Conservation (phyloP, 2,888 invertebrate genomes). For the Pheosia tremula region DNA sequence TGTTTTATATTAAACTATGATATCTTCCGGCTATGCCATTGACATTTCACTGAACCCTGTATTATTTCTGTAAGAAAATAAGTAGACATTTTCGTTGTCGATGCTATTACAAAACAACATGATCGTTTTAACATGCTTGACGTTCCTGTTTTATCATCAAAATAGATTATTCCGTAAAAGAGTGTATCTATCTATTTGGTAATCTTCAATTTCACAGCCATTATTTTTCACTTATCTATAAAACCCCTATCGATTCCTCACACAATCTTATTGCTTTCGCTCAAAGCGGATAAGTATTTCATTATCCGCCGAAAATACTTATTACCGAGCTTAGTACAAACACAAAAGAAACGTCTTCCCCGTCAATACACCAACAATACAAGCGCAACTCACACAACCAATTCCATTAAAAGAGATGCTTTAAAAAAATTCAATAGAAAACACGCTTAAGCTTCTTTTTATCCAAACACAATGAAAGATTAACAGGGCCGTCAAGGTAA, state of each 20-base stretch:
- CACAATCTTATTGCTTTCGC: conserved; percentile 21
- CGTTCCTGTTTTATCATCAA: not conserved
- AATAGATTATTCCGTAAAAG: not conserved
- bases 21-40: no score
- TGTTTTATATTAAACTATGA: no score
- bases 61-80: no score
- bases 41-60: no score
- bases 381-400: conserved; percentile 47
- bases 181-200: not conserved
- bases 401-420: conserved; percentile 41
- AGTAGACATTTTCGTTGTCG: no score
- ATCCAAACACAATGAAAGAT: conserved; percentile 72
- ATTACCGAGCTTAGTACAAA: conserved; percentile 17
- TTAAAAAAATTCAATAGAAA: conserved; percentile 59
- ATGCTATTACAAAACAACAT: not conserved
- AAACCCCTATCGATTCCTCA: conserved; percentile 12
- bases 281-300: conserved; percentile 31
- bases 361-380: conserved; percentile 25
- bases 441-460: conserved; percentile 55
- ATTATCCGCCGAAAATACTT: conserved; percentile 26
- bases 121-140: not conserved
- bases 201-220: conserved; percentile 8
- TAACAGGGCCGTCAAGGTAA: conserved; percentile 66
- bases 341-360: conserved; percentile 31
- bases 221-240: conserved; percentile 7